Base-by-base conservation (phyloP, 2,797 vertebrate genomes). In the Petrocephalus schoutedeni region DNA sequence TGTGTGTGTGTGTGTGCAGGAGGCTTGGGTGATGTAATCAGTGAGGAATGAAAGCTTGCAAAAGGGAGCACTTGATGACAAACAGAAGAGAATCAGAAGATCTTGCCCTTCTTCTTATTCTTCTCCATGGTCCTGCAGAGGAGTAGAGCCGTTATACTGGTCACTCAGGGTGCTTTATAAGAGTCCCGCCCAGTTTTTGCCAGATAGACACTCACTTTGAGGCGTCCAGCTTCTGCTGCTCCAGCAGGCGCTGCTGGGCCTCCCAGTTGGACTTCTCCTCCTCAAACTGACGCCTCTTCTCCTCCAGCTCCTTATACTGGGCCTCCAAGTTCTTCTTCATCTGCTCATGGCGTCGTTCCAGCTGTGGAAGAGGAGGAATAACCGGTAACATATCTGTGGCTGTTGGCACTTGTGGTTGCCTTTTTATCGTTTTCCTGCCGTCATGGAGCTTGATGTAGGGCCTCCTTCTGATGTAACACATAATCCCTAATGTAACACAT, bases 31-130 rank as follows among this genome's bases (percentile, higher is more conserved):
- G 87, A 90, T 83, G 90, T 88, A 87, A 93, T 90, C 89, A 87
- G 93, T 87, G 71, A 45, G 86, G 16, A n/a, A 89, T 58, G 88
- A 90, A 87, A 61, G 85, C 89, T 90, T 85, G 89, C 88, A 89
- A 86, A 87, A 89, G 67, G n/a, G 21, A 90, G 89, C 89, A 91
- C 91, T 10, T 86, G 45, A 91, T 88, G 59, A 80, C 88, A 32
- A 59, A 0, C 85, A 58, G 61, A 23, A 56, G 16, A 56, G 88
- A 88, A 88, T 92, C 95, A 96, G 89, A 96, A 96, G 92, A 96
- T 96, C 83, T 96, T 96, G 59, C 96, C 96, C 92, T 96, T 96
- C 94, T 96, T 96, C 93, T 96, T 96, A 93, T 96, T 96, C 92
- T 96, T 96, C 87, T 96, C 96, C 95, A 96, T 96, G 9, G 96